phyloP scores from a whole-genome alignment of 2,888 invertebrate genomes.

The Zelleria hepariella region DNA sequence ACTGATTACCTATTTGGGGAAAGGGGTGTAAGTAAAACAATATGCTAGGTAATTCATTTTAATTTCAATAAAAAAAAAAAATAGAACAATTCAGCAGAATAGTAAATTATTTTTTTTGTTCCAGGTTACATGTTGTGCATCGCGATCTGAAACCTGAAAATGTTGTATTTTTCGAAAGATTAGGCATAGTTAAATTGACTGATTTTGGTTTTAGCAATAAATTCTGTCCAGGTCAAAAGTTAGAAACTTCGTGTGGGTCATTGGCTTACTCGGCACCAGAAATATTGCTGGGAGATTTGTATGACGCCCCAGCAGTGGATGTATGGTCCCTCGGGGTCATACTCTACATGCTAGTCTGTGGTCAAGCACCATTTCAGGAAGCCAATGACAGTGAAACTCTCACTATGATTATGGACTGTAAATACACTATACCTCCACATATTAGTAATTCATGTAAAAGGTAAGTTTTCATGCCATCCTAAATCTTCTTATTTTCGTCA shows the following conservation, averaged over 20 bases:
- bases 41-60: too few species aligned
- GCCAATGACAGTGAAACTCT: slow-evolving; percentile 99
- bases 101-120: slow-evolving; percentile 21
- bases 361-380: slow-evolving; percentile 98
- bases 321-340: slow-evolving; percentile 99
- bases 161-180: slow-evolving; percentile 98
- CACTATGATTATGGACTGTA: slow-evolving; percentile 99
- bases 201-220: slow-evolving; percentile 99
- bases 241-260: slow-evolving; percentile 98
- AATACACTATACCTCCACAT: slow-evolving; percentile 92
- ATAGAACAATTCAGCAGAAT: too few species aligned
- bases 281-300: slow-evolving; percentile 97
- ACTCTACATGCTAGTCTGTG: slow-evolving; percentile 98
- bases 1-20: too few species aligned
- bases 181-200: slow-evolving; percentile 97
- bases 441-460: slow-evolving; percentile 88
- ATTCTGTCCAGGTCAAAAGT: slow-evolving; percentile 95
- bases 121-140: slow-evolving; percentile 75
- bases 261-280: slow-evolving; percentile 99
- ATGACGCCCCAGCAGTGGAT: slow-evolving; percentile 99
- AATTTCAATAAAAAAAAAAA: too few species aligned
- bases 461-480: slow-evolving; percentile 48
- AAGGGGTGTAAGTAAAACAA: too few species aligned
- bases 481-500: not conserved
- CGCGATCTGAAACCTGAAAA: slow-evolving; percentile 99